These are phyloP conservation scores for Andricus curvator DNA, from an alignment of 2,888 invertebrate species.

Conservation along the genomic window DNA sequence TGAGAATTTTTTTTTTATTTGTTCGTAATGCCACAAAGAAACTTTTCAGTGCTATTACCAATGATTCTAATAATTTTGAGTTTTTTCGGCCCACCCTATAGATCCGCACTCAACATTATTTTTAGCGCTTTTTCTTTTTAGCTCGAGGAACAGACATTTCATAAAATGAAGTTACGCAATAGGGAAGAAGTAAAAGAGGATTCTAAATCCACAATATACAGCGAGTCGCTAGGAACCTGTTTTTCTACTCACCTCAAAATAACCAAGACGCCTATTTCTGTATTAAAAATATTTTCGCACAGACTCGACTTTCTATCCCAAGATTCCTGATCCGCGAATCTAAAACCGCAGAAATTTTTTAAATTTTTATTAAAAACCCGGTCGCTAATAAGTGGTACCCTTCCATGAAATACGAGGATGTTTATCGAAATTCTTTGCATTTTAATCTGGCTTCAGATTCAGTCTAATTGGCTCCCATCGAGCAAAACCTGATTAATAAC, in stretches of 20 bases:
- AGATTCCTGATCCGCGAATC: background rate
- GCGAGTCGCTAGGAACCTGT: slow-evolving; percentile 14
- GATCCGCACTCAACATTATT: background rate
- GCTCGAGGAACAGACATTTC: slow-evolving; percentile 11
- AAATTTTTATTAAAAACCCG: slow-evolving; percentile 3
- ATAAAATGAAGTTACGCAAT: slow-evolving; percentile 18
- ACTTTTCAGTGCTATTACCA: too few species aligned
- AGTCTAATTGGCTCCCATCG: slow-evolving; percentile 49
- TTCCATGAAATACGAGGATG: slow-evolving; percentile 46
- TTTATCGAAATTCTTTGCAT: slow-evolving; percentile 54
- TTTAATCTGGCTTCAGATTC: slow-evolving; percentile 46
- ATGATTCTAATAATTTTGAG: too few species aligned
- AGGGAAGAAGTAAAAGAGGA: background rate
- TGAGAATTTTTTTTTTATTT: too few species aligned
- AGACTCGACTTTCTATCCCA: background rate
- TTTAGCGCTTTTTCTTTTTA: slow-evolving; percentile 14
- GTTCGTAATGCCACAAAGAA: too few species aligned
- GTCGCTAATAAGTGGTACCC: background rate
- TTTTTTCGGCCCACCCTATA: background rate
- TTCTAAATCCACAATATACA: slow-evolving; percentile 24
- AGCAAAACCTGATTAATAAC: background rate
- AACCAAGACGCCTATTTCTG: background rate
- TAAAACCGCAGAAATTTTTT: background rate
- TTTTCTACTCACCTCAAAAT: slow-evolving; percentile 37
- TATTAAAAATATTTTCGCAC: slow-evolving; percentile 4